Base-by-base conservation (phyloP, 2,113 vertebrate genomes). In the Maccullochella peelii region DNA sequence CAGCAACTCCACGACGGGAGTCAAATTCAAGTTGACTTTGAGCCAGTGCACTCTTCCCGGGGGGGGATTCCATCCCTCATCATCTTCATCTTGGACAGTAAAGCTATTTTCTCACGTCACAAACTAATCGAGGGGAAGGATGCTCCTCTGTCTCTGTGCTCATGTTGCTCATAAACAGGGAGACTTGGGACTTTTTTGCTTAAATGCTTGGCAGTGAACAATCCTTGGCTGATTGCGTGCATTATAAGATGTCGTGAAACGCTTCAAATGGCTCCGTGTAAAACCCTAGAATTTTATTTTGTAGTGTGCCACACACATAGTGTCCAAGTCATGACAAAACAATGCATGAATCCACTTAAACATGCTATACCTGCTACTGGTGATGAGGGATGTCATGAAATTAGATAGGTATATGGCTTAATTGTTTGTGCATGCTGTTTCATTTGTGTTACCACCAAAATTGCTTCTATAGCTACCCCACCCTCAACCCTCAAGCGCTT, bases 1-100 rank as follows among this genome's bases (percentile, higher is more conserved):
- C 77, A 70, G 62, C 76, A 58, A 80, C 57, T 83, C 61, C 70
- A 38, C 11, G 9, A 78, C 57, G 66, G 61, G 82, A 92, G 77
- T 92, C 84, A 80, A 83, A 89, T 86, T 86, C 57, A 87, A 86
- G 73, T 79, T 80, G 90, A 93, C 79, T 87, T 77, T 62, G 40
- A 79, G 77, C 86, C 72, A 76, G 62, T 38, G 59, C 74, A 52
- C 55, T 80, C 66, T 71, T 86, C 81, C 91, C 75, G 68, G 75
- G 63, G 62, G 81, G 90, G 52, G 74, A 82, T 80, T 79, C 68
- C 82, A 83, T 86, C 85, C 68, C 55, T 87, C 49, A 27, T 65
- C 79, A 65, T 87, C 90, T 72, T 88, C 78, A 25, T 83, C 77
- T 88, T 88, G 81, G 80, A 87, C 67, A 42, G 63, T 59, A 77